Conservation (phyloP, 2,888 invertebrate genomes). For the Cosmorhoe ocellata region DNA sequence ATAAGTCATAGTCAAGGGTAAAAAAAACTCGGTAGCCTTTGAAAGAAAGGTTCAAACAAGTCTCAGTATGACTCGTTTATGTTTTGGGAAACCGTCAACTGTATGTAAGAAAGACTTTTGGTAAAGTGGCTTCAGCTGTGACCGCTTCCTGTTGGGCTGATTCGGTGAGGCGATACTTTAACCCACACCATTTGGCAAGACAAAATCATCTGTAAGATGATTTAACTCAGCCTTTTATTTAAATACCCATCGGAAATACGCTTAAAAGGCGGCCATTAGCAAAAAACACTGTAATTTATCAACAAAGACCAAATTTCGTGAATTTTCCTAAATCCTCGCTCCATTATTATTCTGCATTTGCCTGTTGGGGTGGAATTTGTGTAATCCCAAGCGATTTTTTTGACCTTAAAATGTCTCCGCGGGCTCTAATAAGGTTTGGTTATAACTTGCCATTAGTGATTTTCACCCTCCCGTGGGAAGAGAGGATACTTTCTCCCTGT, state of each 20-base stretch:
- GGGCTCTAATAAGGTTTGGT: constrained; percentile 17
- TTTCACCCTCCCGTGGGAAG: background rate
- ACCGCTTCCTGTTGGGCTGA: no score
- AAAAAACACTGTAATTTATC: constrained; percentile 76
- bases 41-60: no score
- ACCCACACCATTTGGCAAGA: no score
- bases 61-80: no score
- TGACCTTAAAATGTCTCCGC: constrained; percentile 31
- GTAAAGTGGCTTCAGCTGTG: no score
- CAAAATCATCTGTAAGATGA: no score
- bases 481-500: background rate
- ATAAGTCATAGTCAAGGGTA: no score
- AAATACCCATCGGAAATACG: constrained; percentile 47
- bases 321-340: constrained; percentile 59
- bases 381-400: constrained; percentile 62
- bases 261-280: constrained; percentile 62
- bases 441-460: constrained; percentile 11
- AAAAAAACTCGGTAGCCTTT: no score
- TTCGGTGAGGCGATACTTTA: no score
- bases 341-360: constrained; percentile 71
- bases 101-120: no score
- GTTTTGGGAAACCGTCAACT: no score
- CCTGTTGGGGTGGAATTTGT: constrained; percentile 65
- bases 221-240: no score
- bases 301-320: constrained; percentile 62